phyloP scores from a whole-genome alignment of 2,113 vertebrate genomes.

The Sceloporus tristichus region DNA sequence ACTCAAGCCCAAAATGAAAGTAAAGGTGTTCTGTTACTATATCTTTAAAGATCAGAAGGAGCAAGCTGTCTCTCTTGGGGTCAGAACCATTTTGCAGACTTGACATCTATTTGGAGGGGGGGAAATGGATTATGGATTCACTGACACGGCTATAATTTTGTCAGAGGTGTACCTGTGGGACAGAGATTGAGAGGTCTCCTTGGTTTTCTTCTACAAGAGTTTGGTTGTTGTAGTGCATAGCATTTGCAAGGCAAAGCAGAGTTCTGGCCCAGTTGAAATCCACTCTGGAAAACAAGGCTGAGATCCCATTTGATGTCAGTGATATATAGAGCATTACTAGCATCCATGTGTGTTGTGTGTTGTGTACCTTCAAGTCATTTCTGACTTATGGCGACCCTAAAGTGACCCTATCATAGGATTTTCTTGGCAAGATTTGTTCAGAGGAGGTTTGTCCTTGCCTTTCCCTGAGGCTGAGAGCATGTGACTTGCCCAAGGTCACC shows the following conservation, averaged over 20 bases:
- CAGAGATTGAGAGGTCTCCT: neutral
- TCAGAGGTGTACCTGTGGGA: constrained; percentile 18
- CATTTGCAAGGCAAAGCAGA: constrained; percentile 4
- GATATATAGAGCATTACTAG: too few relatives aligned
- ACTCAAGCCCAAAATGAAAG: constrained; percentile 65
- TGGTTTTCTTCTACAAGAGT: neutral
- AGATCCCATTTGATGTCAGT: too few relatives aligned
- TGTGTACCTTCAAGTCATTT: too few relatives aligned
- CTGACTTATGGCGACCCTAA: too few relatives aligned
- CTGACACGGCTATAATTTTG: neutral
- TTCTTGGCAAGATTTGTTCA: too few relatives aligned
- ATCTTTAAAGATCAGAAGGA: constrained; percentile 54
- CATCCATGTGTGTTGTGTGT: too few relatives aligned
- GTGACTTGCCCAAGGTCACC: too few relatives aligned
- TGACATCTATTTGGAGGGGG: constrained; percentile 32
- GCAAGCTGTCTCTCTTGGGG: constrained; percentile 59
- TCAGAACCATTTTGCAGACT: constrained; percentile 48
- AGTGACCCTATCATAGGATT: too few relatives aligned
- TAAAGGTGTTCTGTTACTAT: constrained; percentile 26
- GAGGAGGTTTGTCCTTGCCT: too few relatives aligned
- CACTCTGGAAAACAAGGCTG: too few relatives aligned
- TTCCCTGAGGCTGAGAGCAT: too few relatives aligned
- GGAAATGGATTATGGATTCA: constrained; percentile 32
- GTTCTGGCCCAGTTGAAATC: neutral
- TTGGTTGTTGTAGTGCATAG: neutral